Evolutionary conservation across 2,797 vertebrate genomes (phyloP), one percentile per base, ranked within the genome.

Genomic region (Champsocephalus esox): DNA sequence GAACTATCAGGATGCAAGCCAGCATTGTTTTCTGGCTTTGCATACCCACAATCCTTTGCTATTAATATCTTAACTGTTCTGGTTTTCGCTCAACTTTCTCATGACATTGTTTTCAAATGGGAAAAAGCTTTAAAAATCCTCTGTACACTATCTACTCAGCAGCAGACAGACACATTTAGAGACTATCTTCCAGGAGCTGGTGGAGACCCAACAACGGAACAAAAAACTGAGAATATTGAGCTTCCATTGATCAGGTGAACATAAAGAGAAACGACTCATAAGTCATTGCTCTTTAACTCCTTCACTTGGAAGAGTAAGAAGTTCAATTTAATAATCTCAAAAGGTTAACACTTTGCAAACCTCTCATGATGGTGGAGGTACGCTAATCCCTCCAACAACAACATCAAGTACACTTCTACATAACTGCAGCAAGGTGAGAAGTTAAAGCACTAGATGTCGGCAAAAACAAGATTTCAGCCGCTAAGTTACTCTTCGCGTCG

Each of bases 201-300:
- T 38, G 13, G 66, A 46, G 54, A 58, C 60, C 28, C 60, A 64
- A 76, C 61, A 24, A 46, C 3, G 0, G 49, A 74, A 56, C 1
- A 28, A 38, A 74, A 55, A 41, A 65, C 12, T 6, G 2, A 12
- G 19, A 38, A 14, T 24, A 63, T 17, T 48, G 0, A 16, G 2
- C 7, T 58, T 19, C 41, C 10, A 24, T 24, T 24, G 24, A 2
- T 43, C 34, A 58, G 21, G 21, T 38, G 34, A 38, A 44, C 41
- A 43, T 0, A 44, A 21, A 52, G 19, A 52, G 10, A 52, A 52
- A 5, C 34, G 3, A 62, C 16, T 17, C 44, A 10, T 12, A 45
- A 32, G 28, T 12, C 3, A 32, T 8, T 4, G 45, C 46, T 62
- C 6, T 48, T 28, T 1, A 9, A 38, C 6, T 38, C 8, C 8